Evolutionary conservation across 1,140 invertebrate species (phyloP), one percentile per base, ranked within the genome.

Genomic region (Aphaenogaster floridana): DNA sequence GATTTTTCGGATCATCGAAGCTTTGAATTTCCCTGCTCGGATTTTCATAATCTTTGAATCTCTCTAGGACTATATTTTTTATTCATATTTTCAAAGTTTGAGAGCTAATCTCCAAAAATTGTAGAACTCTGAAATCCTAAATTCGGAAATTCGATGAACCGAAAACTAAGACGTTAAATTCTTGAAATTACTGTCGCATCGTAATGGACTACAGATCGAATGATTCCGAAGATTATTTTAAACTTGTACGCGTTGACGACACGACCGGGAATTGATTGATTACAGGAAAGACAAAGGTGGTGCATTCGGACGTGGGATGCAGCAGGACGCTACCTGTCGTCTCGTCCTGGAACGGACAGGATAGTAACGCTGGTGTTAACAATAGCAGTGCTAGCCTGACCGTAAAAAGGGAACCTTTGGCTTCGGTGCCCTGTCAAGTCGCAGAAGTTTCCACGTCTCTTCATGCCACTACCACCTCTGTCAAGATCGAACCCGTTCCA

Each of bases 361-460:
- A 94, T 39, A 59, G 74, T 2, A 90, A 79, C 68, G 85, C 89
- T 74, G 92, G 89, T 72, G 66, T 87, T 50, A 93, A 79, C 74
- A 93, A 91, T 59, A 86, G 64, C 28, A 42, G 34, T 79, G 71
- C 61, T 36, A 74, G n/a, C n/a, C 69, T 50, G 36, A 85, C 94
- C 63, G 96, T 97, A 9, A 97, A 97, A 92, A 96, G 96, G 59
- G 96, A 97, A 92, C 96, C 96, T 15, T 91, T 96, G 66, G 89
- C 94, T 66, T 95, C 95, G 61, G 94, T 95, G 74, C 96, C 96
- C 21, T 97, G 96, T 91, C 96, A 97, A 94, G 96, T 97, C 72
- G 96, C 96, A 74, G 96, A 97, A 92, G 96, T 97, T n/a, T 96
- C 96, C 15, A 97, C 96, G 42, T 97, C 96, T 77, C 96, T 96